A percentile compares a stretch with the other conserved stretches of the same genome.
These are phyloP conservation scores for Pteria penguin DNA, from an alignment of 2,888 invertebrate species.

Conservation along the genomic window DNA sequence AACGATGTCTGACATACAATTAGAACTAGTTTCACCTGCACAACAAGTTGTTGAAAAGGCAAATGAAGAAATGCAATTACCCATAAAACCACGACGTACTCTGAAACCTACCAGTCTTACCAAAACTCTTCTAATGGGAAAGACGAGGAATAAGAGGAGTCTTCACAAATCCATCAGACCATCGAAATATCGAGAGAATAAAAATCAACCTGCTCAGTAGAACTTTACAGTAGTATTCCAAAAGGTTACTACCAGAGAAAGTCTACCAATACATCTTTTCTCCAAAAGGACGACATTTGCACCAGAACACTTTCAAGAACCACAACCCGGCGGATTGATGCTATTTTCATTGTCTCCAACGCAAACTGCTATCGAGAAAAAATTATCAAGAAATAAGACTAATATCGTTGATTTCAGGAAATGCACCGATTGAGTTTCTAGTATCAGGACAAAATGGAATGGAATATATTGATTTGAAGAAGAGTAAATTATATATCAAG, in stretches of 20 bases:
- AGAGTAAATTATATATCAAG: conserved; percentile 43
- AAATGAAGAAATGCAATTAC: neutral
- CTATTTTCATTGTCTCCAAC: conserved; percentile 41
- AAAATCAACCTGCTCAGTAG: neutral
- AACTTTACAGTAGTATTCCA: neutral
- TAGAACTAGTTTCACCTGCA: neutral
- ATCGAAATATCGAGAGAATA: neutral
- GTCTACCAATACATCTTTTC: neutral
- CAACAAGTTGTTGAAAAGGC: neutral
- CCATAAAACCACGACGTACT: neutral
- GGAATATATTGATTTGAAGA: conserved; percentile 51
- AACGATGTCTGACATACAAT: neutral
- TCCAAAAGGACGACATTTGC: neutral
- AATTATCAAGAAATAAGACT: conserved; percentile 44
- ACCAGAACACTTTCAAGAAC: conserved; percentile 16
- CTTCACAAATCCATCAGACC: neutral
- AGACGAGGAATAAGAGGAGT: neutral
- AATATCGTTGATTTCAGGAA: conserved; percentile 27
- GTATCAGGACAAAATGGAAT: conserved; percentile 51
- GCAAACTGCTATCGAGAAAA: conserved; percentile 39
- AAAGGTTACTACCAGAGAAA: neutral
- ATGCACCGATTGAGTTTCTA: conserved; percentile 49
- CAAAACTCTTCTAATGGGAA: neutral
- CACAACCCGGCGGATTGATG: conserved; percentile 29
- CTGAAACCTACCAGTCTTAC: neutral